phyloP scores from a whole-genome alignment of 2,888 invertebrate species.

The Catocala nupta region DNA sequence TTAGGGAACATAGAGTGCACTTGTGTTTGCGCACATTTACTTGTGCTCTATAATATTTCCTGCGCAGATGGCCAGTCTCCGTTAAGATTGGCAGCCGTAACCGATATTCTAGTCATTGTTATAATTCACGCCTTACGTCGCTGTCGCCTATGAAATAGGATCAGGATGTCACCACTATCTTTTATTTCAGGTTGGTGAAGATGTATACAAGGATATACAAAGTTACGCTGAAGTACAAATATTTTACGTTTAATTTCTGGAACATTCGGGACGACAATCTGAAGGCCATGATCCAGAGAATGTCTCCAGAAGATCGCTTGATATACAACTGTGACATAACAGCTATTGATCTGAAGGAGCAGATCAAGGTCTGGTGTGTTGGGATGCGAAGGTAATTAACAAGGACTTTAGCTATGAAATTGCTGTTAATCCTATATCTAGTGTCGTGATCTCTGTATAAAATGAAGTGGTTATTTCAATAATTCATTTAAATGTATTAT shows the following conservation, averaged over 20 bases:
- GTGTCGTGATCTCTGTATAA: too few relatives aligned
- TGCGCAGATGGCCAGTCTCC: too few relatives aligned
- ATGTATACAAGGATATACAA: neutral
- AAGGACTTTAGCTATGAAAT: too few relatives aligned
- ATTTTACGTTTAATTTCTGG: neutral
- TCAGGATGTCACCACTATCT: too few relatives aligned
- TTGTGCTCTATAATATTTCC: too few relatives aligned
- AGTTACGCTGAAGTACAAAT: neutral
- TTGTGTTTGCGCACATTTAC: too few relatives aligned
- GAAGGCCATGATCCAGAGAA: neutral
- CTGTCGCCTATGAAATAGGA: neutral
- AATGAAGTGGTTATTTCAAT: too few relatives aligned
- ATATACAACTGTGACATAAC: constrained; percentile 2
- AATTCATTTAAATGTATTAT: too few relatives aligned
- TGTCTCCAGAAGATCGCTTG: neutral
- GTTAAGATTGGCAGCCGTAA: too few relatives aligned
- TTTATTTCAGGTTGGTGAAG: neutral
- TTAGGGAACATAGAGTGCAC: too few relatives aligned
- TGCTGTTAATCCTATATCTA: too few relatives aligned
- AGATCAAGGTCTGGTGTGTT: neutral
- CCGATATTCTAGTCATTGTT: too few relatives aligned
- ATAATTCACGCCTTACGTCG: neutral
- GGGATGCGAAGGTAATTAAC: neutral
- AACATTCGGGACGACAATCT: neutral
- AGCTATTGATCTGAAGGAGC: neutral